Percentiles rank a stretch among this genome's conserved stretches.
phyloP scores from a whole-genome alignment of 2,797 vertebrate genomes.

The Oceanodroma leucorhoa region DNA sequence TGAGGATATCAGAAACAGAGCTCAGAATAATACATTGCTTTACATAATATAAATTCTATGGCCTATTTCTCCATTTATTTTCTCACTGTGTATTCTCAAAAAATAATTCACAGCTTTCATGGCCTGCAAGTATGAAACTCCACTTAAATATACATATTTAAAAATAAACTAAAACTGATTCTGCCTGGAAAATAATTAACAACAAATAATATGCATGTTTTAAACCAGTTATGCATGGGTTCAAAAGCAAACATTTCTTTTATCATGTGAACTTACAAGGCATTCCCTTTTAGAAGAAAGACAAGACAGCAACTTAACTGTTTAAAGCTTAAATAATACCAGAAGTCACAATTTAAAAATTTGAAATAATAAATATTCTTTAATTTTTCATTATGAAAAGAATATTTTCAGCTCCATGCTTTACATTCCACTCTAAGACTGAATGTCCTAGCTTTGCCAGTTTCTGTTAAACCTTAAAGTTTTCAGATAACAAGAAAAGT shows the following conservation, averaged over 20 bases:
- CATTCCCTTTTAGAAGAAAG: not conserved
- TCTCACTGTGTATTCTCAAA: not conserved
- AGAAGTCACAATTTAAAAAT: not conserved
- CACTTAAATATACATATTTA: not conserved
- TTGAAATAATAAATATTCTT: not conserved
- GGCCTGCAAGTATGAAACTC: not conserved
- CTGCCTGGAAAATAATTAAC: not conserved
- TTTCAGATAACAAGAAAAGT: not conserved
- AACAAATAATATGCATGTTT: not conserved
- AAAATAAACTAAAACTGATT: not conserved
- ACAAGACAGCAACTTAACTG: not conserved
- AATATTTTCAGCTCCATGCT: not conserved
- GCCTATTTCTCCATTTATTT: not conserved
- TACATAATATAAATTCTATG: not conserved
- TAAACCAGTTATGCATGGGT: not conserved
- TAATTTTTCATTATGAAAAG: not conserved
- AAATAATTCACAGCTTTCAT: not conserved
- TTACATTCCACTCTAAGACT: not conserved
- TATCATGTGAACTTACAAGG: not conserved
- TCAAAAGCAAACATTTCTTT: not conserved
- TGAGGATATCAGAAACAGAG: not conserved
- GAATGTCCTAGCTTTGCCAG: conserved; percentile 30
- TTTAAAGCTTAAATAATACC: not conserved
- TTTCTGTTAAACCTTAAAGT: not conserved
- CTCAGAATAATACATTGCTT: not conserved